Conservation (phyloP, 2,113 vertebrate species). For the Dryoscopus gambensis region DNA sequence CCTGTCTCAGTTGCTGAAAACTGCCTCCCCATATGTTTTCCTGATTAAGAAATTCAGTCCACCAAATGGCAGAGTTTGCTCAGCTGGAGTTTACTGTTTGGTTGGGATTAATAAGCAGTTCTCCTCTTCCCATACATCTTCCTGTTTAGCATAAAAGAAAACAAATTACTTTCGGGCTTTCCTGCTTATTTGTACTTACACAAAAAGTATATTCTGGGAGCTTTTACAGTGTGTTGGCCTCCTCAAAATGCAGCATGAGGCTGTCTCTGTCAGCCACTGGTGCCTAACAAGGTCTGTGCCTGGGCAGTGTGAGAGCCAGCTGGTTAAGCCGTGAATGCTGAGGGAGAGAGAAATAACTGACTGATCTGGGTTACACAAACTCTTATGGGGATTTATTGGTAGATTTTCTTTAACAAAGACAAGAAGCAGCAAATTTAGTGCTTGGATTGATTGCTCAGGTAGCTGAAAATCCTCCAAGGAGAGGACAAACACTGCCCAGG, state of each 20-base stretch:
- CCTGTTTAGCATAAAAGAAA: conserved; percentile 44
- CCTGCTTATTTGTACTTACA: conserved; percentile 45
- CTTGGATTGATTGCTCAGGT: conserved; percentile 50
- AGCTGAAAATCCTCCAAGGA: conserved; percentile 20
- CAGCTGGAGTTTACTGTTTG: conserved; percentile 56
- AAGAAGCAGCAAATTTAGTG: conserved; percentile 17
- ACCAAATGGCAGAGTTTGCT: conserved; percentile 64
- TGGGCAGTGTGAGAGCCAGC: not conserved
- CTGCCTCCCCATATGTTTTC: conserved; percentile 59
- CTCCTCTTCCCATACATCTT: conserved; percentile 49
- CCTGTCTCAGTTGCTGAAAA: not conserved
- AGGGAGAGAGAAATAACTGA: conserved; percentile 36
- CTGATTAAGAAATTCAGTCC: conserved; percentile 55
- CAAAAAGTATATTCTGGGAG: not conserved
- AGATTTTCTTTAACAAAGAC: conserved; percentile 46
- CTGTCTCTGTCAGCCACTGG: not conserved
- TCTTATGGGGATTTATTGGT: conserved; percentile 37
- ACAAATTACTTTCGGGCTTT: conserved; percentile 21
- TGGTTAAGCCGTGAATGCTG: conserved; percentile 8
- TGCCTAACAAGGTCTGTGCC: not conserved
- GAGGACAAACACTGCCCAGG: conserved; percentile 1
- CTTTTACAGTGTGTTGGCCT: not conserved
- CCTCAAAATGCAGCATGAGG: not conserved
- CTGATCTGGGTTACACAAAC: conserved; percentile 52
- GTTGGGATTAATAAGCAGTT: conserved; percentile 50